Base-by-base conservation (phyloP, 2,113 vertebrate species). In the Syngnathus scovelli region DNA sequence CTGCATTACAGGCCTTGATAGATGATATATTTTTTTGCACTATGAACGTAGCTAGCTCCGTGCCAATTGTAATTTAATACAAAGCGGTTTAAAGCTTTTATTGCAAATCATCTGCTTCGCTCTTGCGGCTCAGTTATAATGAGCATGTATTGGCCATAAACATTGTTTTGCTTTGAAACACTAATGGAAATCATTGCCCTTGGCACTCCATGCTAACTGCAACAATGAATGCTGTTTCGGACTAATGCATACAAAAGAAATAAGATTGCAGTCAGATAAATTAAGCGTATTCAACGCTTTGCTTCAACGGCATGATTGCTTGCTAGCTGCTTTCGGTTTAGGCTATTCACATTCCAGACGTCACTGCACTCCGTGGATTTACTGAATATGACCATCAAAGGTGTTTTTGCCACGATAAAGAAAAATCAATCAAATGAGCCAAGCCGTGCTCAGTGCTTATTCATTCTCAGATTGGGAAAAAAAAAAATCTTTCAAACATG, bases 111-210 rank as follows among this genome's bases (percentile, higher is more conserved):
- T 83, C 78, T 67, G 64, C 78, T 77, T 70, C 65, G 79, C 78
- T 62, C 63, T 77, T 72, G 66, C 27, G 75, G 60, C 71, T n/a
- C 52, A 41, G 61, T 56, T 78, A 61, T 77, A 73, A 77, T 51
- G 72, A 67, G 78, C 67, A 72, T 86, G 83, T 85, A 85, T 80
- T 73, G 77, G 69, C 78, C 75, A 79, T 78, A 83, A 85, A 83
- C 75, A 77, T 39, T 68, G 70, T 13, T 44, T 62, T 61, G 38
- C 78, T 78, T 84, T 70, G 78, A 77, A 68, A 68, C 76, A 39
- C 67, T 77, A 79, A 82, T 76, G 71, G 74, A 11, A 21, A 62
- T 78, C 75, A 66, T 85, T 76, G 62, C 66, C 70, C 12, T 76
- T 77, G 68, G 68, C 61, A 15, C 19, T 43, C 10, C 19, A 7